Evolutionary conservation across 1,140 invertebrate genomes (phyloP).

Genomic region (Penaeus japonicus): DNA sequence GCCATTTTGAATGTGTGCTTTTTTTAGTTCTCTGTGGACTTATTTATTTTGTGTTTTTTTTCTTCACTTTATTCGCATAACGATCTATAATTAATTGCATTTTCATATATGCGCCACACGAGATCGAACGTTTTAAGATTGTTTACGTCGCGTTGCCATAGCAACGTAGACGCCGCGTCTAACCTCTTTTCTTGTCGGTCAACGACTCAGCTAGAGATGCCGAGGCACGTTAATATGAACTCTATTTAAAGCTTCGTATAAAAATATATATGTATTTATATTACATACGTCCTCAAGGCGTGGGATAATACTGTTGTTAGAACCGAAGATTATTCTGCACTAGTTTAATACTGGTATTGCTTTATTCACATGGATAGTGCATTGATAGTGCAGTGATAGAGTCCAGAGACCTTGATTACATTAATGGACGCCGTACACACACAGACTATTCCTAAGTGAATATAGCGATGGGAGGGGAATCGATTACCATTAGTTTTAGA

Average conservation of each 20-base stretch:
- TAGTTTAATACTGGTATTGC: no score
- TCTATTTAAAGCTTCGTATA: neutral
- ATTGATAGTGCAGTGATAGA: no score
- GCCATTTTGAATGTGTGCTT: neutral
- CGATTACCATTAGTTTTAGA: no score
- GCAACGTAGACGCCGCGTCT: neutral
- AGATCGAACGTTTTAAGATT: neutral
- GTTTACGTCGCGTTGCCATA: conserved; percentile 35
- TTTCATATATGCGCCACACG: neutral
- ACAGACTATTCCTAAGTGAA: no score
- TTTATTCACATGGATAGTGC: no score
- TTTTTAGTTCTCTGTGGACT: neutral
- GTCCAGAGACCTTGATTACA: no score
- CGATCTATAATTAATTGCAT: neutral
- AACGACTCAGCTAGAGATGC: neutral
- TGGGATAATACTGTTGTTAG: no score
- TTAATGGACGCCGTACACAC: no score
- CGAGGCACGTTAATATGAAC: neutral
- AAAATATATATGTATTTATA: neutral
- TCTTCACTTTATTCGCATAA: no score
- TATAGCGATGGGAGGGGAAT: no score
- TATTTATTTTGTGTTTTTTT: no score
- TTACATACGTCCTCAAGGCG: neutral
- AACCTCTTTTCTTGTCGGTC: neutral
- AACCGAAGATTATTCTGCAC: no score